Evolutionary conservation across 64 coral and sea anemone genomes (phyloP), one percentile per base, ranked within the genome.

Genomic region (Hydrozoanthus tunicans): DNA sequence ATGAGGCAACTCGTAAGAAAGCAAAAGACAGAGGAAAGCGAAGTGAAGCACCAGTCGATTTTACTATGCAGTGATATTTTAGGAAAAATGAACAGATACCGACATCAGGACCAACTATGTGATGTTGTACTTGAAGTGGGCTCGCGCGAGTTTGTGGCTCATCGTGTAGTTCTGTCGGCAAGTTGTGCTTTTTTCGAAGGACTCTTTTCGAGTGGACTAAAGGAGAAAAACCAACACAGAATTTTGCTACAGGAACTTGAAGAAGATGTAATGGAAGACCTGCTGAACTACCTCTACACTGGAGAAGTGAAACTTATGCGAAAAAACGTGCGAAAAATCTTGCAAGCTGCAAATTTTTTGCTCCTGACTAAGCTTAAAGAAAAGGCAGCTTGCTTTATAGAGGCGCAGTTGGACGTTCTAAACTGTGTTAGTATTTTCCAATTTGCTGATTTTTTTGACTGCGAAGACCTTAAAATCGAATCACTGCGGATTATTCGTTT

Each of bases 381-480:
- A 57, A 79, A 56, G 61, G 75, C 89, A 14, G 77, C 74, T 26
- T 73, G 89, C 62, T 91, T 80, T 32, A 54, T 91, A 6, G 75
- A 76, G 14, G 58, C 78, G 7, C 17, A 83, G n/a, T 15, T 84
- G 56, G 53, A 70, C 57, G 6, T 59, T 20, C 27, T 72, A 15
- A 84, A 92, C 17, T 92, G 90, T 75, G 69, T 77, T 53, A 60
- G 64, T 20, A 59, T n/a, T 7, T 83, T 83, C 60, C 69, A 92
- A 64, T 92, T 92, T 53, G 90, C 90, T 26, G 79, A 92, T 54
- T 58, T 73, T 55, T 92, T 73, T 10, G 26, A 79, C 27, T 92
- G 79, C 75, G 51, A 17, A 69, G 90, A 84, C 14, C 90, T 92
- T 83, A 81, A 82, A 82, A 58, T 13, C 4, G 66, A 75, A 58